Evolutionary conservation across 2,888 invertebrate species (phyloP), one percentile per base, ranked within the genome.

Genomic region (Athalia cordata): DNA sequence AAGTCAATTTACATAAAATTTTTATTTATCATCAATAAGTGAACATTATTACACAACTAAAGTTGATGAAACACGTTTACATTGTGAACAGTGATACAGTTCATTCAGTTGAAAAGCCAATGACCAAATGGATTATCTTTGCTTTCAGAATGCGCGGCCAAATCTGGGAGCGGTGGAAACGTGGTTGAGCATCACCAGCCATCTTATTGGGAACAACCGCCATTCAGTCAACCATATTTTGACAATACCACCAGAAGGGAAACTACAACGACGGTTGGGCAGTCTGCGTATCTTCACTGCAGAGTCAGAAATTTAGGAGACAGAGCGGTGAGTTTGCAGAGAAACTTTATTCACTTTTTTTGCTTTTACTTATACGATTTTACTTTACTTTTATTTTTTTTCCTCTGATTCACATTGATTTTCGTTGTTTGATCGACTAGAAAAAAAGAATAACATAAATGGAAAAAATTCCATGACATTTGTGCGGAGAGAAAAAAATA

Each of bases 171-270:
- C 15, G 83, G 84, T 3, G 83, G 84, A 4, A 84, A 85, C 68
- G 83, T 87, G n/a, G 86, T 88, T 13, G 85, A 89, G 79, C 89
- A 88, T 76, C 88, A 88, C 82, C 89, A 88, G 83, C 86, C 85
- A 80, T 88, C 88, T 80, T 87, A 88, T 65, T 89, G 86, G 81
- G 89, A 88, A 87, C 87, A 88, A 91, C 95, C 95, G 90, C 95
- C 96, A 78, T 95, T 96, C 88, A 95, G 95, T 82, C 95, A 96
- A 90, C 96, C 96, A 75, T 96, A 96, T 92, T 97, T 97, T 92
- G 96, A 96, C 92, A 96, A 96, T 91, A 94, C 95, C 86, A 96
- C 96, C 84, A 93, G 94, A 89, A 93, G 96, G 82, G 96, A 96
- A 89, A 94, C 95, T 88, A 96, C 96, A 86, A 95, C 96, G 84